Evolutionary conservation across 2,888 invertebrate genomes (phyloP), one percentile per base, ranked within the genome.

Genomic region (Noctuana brunneofusca): DNA sequence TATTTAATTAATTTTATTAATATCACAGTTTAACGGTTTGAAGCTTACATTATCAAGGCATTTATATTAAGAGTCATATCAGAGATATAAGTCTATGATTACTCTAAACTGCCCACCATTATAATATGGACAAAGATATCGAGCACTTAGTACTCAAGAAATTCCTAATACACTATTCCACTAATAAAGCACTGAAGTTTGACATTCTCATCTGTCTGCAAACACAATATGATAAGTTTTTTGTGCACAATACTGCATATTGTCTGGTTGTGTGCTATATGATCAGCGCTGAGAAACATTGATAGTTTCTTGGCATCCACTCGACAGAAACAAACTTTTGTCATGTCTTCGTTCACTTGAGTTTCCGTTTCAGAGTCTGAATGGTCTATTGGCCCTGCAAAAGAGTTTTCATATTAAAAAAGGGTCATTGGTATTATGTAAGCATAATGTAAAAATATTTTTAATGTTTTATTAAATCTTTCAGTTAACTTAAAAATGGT

Each of bases 181-280:
- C 95, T 95, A 69, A 97, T 93, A 82, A 96, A 96, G 79, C 96
- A 97, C 84, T 97, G 96, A 65, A 97, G 89, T 14, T 94, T 94
- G 8, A 97, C 92, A 80, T 95, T 95, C 59, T 95, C 95, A 65
- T 95, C 94, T 18, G 95, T 93, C 69, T 95, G 93, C 66, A 97
- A 86, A 72, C 94, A 93, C 73, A 97, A 84, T 76, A 96, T 95
- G 0, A 97, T 94, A 73, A 96, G 92, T 76, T 92, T 93, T 66
- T 95, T 95, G 66, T 95, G 93, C 22, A 96, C 93, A 65, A 97
- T 95, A 78, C 96, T 96, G 76, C 97, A 97, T 22, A 95, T 88
- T 0, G 96, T 94, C 71, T 93, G 92, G 53, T 93, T 93, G 48
- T 96, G 95, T 64, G 94, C 94, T 54, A 97, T 91, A 70, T 96